Evolutionary conservation across 2,888 invertebrate species (phyloP).

Genomic region (Yponomeuta malinellus): DNA sequence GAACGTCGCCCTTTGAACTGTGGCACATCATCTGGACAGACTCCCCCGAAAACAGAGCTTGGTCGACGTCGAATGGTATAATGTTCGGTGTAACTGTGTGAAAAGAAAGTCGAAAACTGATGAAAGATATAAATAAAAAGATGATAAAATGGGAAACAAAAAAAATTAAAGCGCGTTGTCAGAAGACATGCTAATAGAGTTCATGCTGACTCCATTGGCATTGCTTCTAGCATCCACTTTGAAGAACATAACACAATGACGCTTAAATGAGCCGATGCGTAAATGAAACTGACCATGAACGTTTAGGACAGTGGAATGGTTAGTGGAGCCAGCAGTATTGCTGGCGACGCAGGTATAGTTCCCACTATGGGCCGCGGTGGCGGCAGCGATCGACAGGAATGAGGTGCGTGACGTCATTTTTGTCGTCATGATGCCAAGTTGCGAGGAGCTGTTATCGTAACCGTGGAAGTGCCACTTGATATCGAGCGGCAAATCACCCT

Average conservation of each 20-base stretch:
- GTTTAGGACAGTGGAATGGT: constrained; percentile 78
- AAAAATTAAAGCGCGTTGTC: constrained; percentile 41
- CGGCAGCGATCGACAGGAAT: constrained; percentile 82
- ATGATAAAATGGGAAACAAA: constrained; percentile 29
- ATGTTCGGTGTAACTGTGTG: constrained; percentile 74
- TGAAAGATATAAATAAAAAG: constrained; percentile 30
- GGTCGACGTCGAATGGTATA: constrained; percentile 78
- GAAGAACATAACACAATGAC: constrained; percentile 30
- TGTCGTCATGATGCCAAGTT: constrained; percentile 77
- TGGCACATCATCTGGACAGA: constrained; percentile 78
- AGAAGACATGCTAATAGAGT: constrained; percentile 43
- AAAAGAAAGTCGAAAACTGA: constrained; percentile 29
- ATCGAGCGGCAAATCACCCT: constrained; percentile 84
- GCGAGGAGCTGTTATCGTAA: constrained; percentile 71
- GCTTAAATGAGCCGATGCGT: constrained; percentile 30
- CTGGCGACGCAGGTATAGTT: constrained; percentile 85
- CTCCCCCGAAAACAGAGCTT: constrained; percentile 78
- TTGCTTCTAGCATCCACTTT: constrained; percentile 40
- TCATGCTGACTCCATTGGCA: constrained; percentile 59
- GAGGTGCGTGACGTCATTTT: constrained; percentile 81
- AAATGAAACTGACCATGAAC: constrained; percentile 72
- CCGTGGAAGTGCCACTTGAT: constrained; percentile 86
- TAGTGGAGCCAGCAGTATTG: constrained; percentile 82
- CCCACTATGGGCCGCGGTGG: constrained; percentile 82
- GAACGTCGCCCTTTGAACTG: constrained; percentile 79